Conservation (phyloP, 2,113 vertebrate genomes). For the Lates calcarifer region DNA sequence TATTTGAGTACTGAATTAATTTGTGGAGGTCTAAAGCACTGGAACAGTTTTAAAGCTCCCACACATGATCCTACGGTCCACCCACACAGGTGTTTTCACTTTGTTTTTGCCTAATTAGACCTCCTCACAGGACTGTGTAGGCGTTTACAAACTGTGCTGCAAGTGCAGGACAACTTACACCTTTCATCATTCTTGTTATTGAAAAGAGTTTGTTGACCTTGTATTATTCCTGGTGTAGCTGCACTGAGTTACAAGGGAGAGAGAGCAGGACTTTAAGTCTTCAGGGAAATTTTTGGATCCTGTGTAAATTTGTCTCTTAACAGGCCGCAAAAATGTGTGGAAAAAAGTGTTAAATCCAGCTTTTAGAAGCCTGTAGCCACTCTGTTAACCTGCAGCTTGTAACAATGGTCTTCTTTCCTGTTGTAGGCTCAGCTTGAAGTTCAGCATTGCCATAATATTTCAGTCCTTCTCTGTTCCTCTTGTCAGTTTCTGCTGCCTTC, state of each 20-base stretch:
- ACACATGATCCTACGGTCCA: not conserved
- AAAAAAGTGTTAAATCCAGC: not conserved
- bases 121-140: slow-evolving; percentile 10
- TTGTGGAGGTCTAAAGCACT: not conserved
- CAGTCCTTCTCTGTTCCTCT: too few relatives aligned
- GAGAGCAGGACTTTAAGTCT: not conserved
- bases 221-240: not conserved
- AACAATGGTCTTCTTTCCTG: not conserved
- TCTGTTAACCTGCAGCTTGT: not conserved
- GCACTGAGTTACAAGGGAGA: not conserved
- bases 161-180: not conserved
- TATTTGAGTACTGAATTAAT: not conserved
- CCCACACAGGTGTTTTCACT: slow-evolving; percentile 16
- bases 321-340: not conserved
- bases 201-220: not conserved
- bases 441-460: not conserved
- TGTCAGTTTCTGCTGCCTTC: not conserved
- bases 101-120: slow-evolving; percentile 19
- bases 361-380: not conserved
- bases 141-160: not conserved
- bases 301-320: not conserved
- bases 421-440: not conserved
- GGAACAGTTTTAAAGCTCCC: not conserved
- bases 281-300: not conserved
- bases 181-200: not conserved